Base-by-base conservation (phyloP, 2,113 vertebrate genomes). In the Cebidichthys violaceus region DNA sequence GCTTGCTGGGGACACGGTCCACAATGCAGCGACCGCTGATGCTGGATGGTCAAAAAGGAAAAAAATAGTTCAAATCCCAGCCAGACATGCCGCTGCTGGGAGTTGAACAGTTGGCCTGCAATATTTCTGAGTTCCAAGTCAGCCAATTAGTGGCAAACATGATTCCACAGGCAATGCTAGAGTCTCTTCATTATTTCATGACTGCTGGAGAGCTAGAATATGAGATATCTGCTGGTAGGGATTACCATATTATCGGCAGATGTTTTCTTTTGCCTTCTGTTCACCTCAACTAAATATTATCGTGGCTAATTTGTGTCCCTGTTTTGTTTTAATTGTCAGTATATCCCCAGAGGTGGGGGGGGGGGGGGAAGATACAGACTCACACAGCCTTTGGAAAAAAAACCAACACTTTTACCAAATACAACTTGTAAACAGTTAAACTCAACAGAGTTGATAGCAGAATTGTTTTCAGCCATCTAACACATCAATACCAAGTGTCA, bases 121-220 rank as follows among this genome's bases (percentile, higher is more conserved):
- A 80, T 47, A 37, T 67, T 66, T 41, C 57, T 82, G 61, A 65
- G 27, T 68, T 91, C 83, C 79, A 88, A 84, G 57, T 70, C 66
- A 73, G 72, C 79, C 84, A 88, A 85, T 90, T 88, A 90, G 82
- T 65, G 78, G 69, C 80, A 83, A 84, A 86, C 76, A 82, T 4
- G 70, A 83, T 39, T 89, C 82, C 62, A 81, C 73, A 27, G 59
- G 70, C 83, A 69, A 24, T 17, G 55, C 17, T 33, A 22, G 37
- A 6, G 33, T 33, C 43, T 17, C 65, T 50, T 88, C 66, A 81
- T 76, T 84, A 74, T 75, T 86, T 75, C 39, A 82, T 79, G 75
- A 85, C 57, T 81, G 66, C 37, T 76, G 55, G 75, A 80, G 35
- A 73, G 41, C 29, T 5, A 37, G n/a, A 72, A 69, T 78, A 47